phyloP scores from a whole-genome alignment of 2,888 invertebrate genomes.

The Ormia ochracea region DNA sequence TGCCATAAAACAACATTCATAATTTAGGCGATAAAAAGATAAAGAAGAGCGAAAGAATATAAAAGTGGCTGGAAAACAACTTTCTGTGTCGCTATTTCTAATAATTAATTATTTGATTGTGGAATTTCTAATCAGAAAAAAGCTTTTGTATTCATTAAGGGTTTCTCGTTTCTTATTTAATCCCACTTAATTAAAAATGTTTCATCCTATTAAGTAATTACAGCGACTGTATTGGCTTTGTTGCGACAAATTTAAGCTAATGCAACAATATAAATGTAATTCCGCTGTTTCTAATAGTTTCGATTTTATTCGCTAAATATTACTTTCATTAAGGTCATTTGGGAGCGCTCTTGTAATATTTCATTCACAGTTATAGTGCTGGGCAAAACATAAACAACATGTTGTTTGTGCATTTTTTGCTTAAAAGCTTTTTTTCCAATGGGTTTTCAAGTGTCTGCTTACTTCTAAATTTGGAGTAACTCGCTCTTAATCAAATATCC shows the following conservation, averaged over 20 bases:
- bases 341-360: neutral
- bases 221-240: neutral
- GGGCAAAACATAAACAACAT: too few species aligned
- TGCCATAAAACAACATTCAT: conserved; percentile 25
- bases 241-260: neutral
- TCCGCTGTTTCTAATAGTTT: neutral
- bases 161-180: conserved; percentile 63
- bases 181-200: conserved; percentile 72
- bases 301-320: neutral
- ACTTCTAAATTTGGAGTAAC: too few species aligned
- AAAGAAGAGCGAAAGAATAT: too few species aligned
- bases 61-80: conserved; percentile 31
- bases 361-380: neutral
- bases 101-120: conserved; percentile 50
- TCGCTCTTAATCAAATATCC: too few species aligned
- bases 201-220: conserved; percentile 50
- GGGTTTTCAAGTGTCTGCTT: too few species aligned
- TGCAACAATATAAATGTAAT: neutral
- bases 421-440: too few species aligned
- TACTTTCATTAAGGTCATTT: neutral
- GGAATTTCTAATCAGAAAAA: conserved; percentile 56
- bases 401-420: too few species aligned
- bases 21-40: neutral
- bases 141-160: conserved; percentile 1
- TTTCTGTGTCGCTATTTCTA: conserved; percentile 3